Percentiles rank a stretch among this genome's conserved stretches.
Conservation (phyloP, 2,113 vertebrate genomes). For the Xenotilapia leptura region DNA sequence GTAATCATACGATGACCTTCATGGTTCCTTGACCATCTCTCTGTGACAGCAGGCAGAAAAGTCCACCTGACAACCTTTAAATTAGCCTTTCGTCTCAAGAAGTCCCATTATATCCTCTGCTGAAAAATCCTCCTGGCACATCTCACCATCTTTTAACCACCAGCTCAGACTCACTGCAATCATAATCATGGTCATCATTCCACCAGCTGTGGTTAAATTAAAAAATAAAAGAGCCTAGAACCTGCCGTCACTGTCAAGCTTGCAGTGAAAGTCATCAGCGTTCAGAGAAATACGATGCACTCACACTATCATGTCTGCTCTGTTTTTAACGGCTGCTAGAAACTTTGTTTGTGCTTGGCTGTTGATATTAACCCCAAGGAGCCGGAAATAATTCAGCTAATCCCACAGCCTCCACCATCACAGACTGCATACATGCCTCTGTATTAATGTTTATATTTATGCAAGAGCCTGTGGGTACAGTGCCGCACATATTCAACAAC, state of each 20-base stretch:
- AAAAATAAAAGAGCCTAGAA: background rate
- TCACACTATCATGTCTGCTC: background rate
- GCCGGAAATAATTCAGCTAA: conserved; percentile 24
- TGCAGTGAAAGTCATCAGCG: background rate
- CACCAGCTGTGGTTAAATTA: background rate
- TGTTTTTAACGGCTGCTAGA: background rate
- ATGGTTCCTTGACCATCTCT: background rate
- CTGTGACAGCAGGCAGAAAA: background rate
- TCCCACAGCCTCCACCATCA: background rate
- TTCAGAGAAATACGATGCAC: background rate
- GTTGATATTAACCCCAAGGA: conserved; percentile 13
- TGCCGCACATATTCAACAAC: background rate
- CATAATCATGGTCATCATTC: background rate
- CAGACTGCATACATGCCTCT: background rate
- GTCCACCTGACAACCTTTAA: conserved; percentile 11
- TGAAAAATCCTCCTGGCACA: background rate
- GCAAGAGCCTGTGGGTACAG: background rate
- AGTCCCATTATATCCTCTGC: background rate
- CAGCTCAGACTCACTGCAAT: background rate
- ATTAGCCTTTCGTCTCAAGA: background rate
- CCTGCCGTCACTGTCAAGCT: background rate
- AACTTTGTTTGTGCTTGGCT: background rate
- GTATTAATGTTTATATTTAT: background rate
- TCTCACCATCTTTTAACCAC: background rate
- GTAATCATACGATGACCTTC: background rate